A percentile compares a stretch with the other conserved stretches of the same genome.
phyloP scores from a whole-genome alignment of 2,113 vertebrate species.

The Thomomys bottae region DNA sequence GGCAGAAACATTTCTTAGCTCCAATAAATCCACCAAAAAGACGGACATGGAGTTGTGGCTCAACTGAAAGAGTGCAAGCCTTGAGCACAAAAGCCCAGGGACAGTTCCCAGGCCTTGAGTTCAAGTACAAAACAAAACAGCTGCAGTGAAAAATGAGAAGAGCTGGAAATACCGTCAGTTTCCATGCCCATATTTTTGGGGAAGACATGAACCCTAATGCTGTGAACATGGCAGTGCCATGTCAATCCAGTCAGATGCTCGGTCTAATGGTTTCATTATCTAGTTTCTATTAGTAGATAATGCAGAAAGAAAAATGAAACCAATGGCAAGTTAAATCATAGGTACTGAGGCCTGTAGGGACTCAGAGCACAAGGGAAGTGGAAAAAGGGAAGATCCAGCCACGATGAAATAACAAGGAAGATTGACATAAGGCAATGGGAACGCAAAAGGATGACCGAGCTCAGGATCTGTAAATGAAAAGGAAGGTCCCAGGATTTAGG shows the following conservation, averaged over 20 bases:
- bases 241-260: background rate
- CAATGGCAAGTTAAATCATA: background rate
- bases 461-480: background rate
- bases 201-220: background rate
- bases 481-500: background rate
- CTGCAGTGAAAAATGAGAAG: background rate
- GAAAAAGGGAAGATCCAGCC: background rate
- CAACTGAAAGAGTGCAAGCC: too few species aligned
- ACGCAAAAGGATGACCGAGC: background rate
- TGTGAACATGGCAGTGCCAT: too few species aligned
- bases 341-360: background rate
- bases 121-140: background rate
- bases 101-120: too few species aligned
- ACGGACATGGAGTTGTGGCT: too few species aligned
- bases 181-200: background rate
- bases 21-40: too few species aligned
- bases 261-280: background rate
- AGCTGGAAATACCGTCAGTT: background rate
- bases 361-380: background rate
- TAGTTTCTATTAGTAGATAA: background rate
- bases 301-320: background rate
- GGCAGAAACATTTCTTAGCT: too few species aligned
- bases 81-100: too few species aligned
- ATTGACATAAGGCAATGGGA: background rate
- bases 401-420: background rate